Base-by-base conservation (phyloP, 2,797 vertebrate species). In the Thaleichthys pacificus region DNA sequence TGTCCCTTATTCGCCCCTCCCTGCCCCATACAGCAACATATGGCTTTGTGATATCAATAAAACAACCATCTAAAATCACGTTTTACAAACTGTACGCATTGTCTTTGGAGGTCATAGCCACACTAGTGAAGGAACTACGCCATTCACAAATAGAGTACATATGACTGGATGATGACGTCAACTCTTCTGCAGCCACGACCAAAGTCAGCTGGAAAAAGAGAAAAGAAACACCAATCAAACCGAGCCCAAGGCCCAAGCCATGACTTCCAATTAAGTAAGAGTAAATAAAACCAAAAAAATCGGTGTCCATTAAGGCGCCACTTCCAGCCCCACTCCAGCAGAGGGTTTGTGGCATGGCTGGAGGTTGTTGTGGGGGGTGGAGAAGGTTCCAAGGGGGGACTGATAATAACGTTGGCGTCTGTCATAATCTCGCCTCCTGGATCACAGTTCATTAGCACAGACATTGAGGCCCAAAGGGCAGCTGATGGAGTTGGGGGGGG, bases 351-450 rank as follows among this genome's bases (percentile, higher is more conserved):
- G 51, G 51, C 15, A n/a, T 5, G 15, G 19, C 4, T 56, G 51
- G 51, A 76, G 32, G 32, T 35, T 35, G 32, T 35, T 8, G 32
- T 73, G n/a, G 19, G 77, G 66, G 24, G 32, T 35, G 32, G 32
- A 8, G 32, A 35, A 35, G 32, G 42, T 47, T 47, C 21, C 56
- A 58, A 58, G 19, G 58, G 58, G 75, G 73, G 79, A 81, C 85
- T 84, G 87, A 88, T 91, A 88, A 90, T 90, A 89, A 92, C 85
- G 87, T 88, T 87, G 90, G 86, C 22, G 71, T 74, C 78, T 85
- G 79, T 90, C 85, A 88, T 90, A 87, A 90, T 90, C 85, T 84
- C 87, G 38, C 22, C 75, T 82, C 85, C 81, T 77, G 85, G 83
- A 85, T 83, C 83, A 63, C 80, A 89, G 82, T 88, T 89, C 89